Percentiles rank a stretch among this genome's conserved stretches.
Evolutionary conservation across 2,888 invertebrate genomes (phyloP).

Genomic region (Tillus elongatus): DNA sequence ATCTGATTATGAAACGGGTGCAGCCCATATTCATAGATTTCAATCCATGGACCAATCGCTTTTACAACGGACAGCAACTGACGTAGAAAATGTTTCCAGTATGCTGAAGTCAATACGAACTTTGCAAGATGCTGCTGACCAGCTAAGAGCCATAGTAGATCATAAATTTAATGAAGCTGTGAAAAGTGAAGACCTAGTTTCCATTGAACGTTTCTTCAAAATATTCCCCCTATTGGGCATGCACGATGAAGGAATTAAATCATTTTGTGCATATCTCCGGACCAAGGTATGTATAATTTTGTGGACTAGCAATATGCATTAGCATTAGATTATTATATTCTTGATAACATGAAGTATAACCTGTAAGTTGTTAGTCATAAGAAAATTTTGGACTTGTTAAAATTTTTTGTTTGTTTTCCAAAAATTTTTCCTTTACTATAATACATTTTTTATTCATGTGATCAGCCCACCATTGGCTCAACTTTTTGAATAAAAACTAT

Average conservation of each 20-base stretch:
- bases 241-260: constrained; percentile 79
- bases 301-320: no score
- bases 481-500: no score
- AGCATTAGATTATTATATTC: not conserved
- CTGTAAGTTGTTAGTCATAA: no score
- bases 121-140: constrained; percentile 66
- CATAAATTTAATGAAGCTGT: constrained; percentile 88
- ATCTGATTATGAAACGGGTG: constrained; percentile 95
- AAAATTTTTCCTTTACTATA: no score
- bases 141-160: constrained; percentile 60
- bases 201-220: constrained; percentile 92
- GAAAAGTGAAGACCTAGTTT: constrained; percentile 74
- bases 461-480: no score
- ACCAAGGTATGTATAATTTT: constrained; percentile 52
- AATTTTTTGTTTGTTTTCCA: no score
- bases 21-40: constrained; percentile 90
- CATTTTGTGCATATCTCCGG: constrained; percentile 81
- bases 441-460: no score
- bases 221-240: constrained; percentile 91
- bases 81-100: constrained; percentile 63
- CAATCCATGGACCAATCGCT: constrained; percentile 84
- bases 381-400: no score
- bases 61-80: constrained; percentile 64
- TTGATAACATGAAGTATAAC: no score
- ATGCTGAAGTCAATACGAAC: constrained; percentile 62